Conservation (phyloP, 2,797 vertebrate species). For the Sebastiscus albofasciatus region DNA sequence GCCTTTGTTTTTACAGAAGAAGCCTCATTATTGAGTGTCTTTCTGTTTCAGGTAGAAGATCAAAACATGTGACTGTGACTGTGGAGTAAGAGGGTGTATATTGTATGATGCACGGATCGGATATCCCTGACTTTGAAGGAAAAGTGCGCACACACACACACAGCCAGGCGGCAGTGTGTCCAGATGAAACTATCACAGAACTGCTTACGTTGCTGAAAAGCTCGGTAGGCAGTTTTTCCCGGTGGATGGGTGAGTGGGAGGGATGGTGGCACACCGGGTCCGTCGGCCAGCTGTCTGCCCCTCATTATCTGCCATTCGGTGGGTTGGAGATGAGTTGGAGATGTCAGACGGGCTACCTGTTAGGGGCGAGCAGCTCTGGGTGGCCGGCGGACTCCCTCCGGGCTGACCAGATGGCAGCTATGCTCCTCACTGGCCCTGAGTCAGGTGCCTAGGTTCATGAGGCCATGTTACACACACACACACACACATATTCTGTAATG, state of each 20-base stretch:
- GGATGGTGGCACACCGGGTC: background rate
- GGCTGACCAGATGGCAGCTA: constrained; percentile 74
- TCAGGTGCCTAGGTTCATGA: constrained; percentile 45
- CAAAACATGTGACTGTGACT: background rate
- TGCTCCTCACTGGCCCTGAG: constrained; percentile 31
- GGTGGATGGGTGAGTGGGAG: background rate
- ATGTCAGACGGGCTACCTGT: constrained; percentile 74
- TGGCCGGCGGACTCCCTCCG: constrained; percentile 59
- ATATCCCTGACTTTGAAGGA: background rate
- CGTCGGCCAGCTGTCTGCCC: constrained; percentile 62
- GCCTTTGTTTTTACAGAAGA: background rate
- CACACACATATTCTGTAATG: background rate
- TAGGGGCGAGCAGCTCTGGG: constrained; percentile 55
- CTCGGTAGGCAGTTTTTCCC: constrained; percentile 34
- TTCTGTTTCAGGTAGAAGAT: background rate
- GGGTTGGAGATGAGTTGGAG: constrained; percentile 67
- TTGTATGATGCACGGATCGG: background rate
- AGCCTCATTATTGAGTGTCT: background rate
- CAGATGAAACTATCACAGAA: constrained; percentile 30
- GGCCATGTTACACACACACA: constrained; percentile 22
- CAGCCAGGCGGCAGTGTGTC: background rate
- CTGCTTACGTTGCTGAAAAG: constrained; percentile 53
- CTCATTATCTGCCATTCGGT: constrained; percentile 67
- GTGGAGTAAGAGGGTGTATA: background rate
- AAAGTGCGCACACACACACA: background rate